Evolutionary conservation across 1,140 invertebrate species (phyloP), one percentile per base, ranked within the genome.

Genomic region (Megalopta genalis): DNA sequence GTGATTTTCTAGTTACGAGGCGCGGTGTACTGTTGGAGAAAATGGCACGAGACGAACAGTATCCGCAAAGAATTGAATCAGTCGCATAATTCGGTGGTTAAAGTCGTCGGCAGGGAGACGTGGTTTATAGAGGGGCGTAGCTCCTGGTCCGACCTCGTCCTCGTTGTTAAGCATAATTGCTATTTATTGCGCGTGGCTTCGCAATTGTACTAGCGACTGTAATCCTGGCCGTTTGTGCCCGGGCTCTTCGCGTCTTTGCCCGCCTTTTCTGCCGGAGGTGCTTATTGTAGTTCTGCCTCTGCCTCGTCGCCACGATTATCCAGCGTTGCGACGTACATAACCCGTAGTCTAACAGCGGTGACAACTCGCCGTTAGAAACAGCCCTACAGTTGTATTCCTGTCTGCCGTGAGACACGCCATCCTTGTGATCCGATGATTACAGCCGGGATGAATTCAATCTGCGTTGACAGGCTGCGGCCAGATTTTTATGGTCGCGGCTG

Each of bases 141-240:
- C 69, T 60, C 32, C 18, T 25, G 63, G 27, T 37, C 59, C 57
- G 25, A 59, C 49, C 65, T 72, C 76, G 27, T 80, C 76, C 75
- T 77, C 49, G 46, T 76, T 77, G 62, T 74, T 77, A 57, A 84
- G 71, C 60, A 77, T 87, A 87, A 87, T 86, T 86, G 83, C 81
- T 85, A 79, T 85, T 85, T 87, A 87, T 88, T 86, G 69, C 83
- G 39, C 68, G 64, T 59, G 69, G 27, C n/a, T 52, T 67, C 37
- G 79, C 69, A 72, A 60, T 81, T 81, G 54, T 72, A 70, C 37
- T 63, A 25, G 32, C 69, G 32, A 23, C 65, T 81, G 65, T 82
- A 84, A 85, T 82, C 69, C 63, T 32, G 54, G n/a, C 46, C 70
- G 70, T 84, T 88, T 86, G 84, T 80, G 81, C 57, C 42, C 64